These are phyloP conservation scores for Rhabdophis nuchalis DNA, from an alignment of 2,797 vertebrate species.

Conservation along the genomic window DNA sequence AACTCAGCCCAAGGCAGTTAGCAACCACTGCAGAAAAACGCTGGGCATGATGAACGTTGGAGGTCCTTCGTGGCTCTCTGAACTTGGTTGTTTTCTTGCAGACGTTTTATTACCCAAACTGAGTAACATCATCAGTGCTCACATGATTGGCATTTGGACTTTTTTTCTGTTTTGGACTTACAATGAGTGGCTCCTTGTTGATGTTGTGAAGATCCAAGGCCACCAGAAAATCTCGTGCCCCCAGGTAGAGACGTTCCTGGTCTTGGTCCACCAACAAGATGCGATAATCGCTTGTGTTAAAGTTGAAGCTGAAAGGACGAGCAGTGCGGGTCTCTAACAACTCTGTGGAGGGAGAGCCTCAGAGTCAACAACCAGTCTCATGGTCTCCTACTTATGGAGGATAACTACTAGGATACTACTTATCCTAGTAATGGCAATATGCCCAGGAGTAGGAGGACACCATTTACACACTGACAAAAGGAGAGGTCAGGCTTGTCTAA, in stretches of 20 bases:
- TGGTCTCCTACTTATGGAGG: background rate
- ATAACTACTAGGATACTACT: too few relatives aligned
- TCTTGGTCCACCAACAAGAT: slow-evolving; percentile 85
- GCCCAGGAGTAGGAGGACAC: background rate
- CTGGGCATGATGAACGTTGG: background rate
- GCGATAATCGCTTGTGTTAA: slow-evolving; percentile 85
- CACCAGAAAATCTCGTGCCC: slow-evolving; percentile 83
- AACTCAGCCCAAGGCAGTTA: background rate
- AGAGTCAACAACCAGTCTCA: background rate
- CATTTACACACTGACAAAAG: too few relatives aligned
- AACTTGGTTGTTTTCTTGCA: background rate
- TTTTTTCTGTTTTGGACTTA: slow-evolving; percentile 60
- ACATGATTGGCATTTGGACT: background rate
- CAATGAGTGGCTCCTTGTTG: slow-evolving; percentile 86
- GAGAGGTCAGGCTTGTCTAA: background rate
- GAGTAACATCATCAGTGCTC: background rate
- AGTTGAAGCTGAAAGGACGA: slow-evolving; percentile 81
- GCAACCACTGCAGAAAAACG: background rate
- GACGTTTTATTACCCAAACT: background rate
- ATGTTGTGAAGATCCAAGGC: slow-evolving; percentile 85
- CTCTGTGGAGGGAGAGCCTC: slow-evolving; percentile 59
- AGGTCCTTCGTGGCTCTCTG: background rate
- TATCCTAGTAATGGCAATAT: too few relatives aligned
- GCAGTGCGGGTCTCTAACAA: slow-evolving; percentile 80
- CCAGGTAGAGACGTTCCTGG: slow-evolving; percentile 84